Evolutionary conservation across 1,140 invertebrate genomes (phyloP).

Genomic region (Drosophila sturtevanti): DNA sequence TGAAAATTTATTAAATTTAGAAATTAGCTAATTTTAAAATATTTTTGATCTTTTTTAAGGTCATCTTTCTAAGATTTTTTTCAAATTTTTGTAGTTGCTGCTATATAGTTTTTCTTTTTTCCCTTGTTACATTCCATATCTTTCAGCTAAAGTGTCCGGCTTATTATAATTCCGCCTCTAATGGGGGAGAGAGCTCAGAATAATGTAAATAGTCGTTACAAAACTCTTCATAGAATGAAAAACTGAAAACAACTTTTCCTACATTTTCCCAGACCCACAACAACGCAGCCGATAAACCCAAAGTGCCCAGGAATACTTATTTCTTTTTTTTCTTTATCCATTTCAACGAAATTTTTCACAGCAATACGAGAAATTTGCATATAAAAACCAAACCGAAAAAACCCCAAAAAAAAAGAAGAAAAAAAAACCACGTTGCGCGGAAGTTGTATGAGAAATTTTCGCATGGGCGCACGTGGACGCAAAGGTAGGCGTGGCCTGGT

Average conservation of each 20-base stretch:
- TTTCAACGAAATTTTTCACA: slow-evolving; percentile 28
- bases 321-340: slow-evolving; percentile 17
- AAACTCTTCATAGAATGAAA: background rate
- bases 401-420: slow-evolving; percentile 62
- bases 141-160: background rate
- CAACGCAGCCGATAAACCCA: slow-evolving; percentile 34
- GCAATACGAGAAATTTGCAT: slow-evolving; percentile 15
- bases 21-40: too few species aligned
- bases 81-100: too few species aligned
- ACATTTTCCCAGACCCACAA: slow-evolving; percentile 26
- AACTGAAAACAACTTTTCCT: slow-evolving; percentile 1
- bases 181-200: background rate
- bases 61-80: too few species aligned
- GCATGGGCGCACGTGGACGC: slow-evolving; percentile 63
- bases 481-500: slow-evolving; percentile 48
- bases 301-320: background rate
- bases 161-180: background rate
- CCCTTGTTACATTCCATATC: background rate
- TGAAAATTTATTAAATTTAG: too few species aligned
- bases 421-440: slow-evolving; percentile 55
- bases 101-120: too few species aligned
- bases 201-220: background rate
- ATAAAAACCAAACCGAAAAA: slow-evolving; percentile 24
- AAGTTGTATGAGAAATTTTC: slow-evolving; percentile 71
- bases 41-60: too few species aligned